Percentiles rank a stretch among this genome's conserved stretches.
Conservation (phyloP, 1,140 invertebrate species). For the Maconellicoccus hirsutus region DNA sequence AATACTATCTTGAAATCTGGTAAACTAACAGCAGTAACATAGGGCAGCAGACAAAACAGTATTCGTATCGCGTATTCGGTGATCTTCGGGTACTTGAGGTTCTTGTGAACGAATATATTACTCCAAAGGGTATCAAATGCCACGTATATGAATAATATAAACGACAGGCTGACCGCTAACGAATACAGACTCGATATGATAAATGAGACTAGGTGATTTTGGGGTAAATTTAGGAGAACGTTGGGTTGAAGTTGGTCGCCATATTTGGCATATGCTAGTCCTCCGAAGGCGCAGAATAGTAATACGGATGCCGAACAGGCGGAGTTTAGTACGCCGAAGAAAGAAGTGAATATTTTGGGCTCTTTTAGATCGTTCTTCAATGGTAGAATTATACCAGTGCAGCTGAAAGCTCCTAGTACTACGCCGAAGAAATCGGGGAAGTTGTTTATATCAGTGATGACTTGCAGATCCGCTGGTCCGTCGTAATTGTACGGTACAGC, state of each 20-base stretch:
- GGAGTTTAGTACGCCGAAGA: slow-evolving; percentile 39
- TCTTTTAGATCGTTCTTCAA: slow-evolving; percentile 42
- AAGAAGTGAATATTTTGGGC: slow-evolving; percentile 36
- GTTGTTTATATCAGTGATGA: slow-evolving; percentile 36
- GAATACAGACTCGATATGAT: slow-evolving; percentile 42
- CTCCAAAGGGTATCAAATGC: slow-evolving; percentile 45
- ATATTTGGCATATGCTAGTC: slow-evolving; percentile 42
- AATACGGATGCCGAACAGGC: slow-evolving; percentile 36
- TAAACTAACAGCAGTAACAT: too few species aligned
- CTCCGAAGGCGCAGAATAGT: slow-evolving; percentile 38
- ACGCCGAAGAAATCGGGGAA: slow-evolving; percentile 52
- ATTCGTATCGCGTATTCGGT: not conserved
- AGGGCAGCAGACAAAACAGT: too few species aligned
- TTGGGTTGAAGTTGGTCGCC: slow-evolving; percentile 35
- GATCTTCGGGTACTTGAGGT: not conserved
- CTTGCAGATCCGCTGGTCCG: not conserved
- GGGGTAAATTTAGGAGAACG: slow-evolving; percentile 35
- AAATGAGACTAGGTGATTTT: slow-evolving; percentile 37
- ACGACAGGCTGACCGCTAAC: slow-evolving; percentile 43
- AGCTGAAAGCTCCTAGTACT: slow-evolving; percentile 52
- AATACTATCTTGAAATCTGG: too few species aligned
- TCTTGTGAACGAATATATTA: not conserved
- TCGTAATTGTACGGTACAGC: too few species aligned
- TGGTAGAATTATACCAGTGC: slow-evolving; percentile 46
- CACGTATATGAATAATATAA: slow-evolving; percentile 50